Evolutionary conservation across 2,888 invertebrate species (phyloP).

Genomic region (Sphaeridia pumilis): DNA sequence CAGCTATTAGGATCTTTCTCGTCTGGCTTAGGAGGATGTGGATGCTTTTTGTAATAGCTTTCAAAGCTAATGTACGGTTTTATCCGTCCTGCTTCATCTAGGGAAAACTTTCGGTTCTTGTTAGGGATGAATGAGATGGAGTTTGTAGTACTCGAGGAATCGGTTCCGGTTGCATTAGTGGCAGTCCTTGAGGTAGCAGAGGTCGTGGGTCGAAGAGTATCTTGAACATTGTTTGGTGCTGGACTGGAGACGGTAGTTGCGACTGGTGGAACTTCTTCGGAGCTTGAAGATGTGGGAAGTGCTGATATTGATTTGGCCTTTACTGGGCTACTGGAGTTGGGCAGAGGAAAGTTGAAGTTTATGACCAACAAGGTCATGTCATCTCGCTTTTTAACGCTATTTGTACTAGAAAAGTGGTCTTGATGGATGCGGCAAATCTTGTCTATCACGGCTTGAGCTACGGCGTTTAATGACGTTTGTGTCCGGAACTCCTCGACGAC

Average conservation of each 20-base stretch:
- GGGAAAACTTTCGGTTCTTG: slow-evolving; percentile 37
- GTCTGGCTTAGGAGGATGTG: too few species aligned
- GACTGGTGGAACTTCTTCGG: too few species aligned
- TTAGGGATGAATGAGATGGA: too few species aligned
- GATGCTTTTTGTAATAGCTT: slow-evolving; percentile 61
- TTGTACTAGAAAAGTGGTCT: slow-evolving; percentile 35
- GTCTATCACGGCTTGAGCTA: slow-evolving; percentile 55
- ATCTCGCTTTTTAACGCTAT: slow-evolving; percentile 51
- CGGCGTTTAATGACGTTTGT: slow-evolving; percentile 66
- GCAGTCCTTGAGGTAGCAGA: slow-evolving; percentile 19
- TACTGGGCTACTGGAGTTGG: slow-evolving; percentile 46
- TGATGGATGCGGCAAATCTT: slow-evolving; percentile 39
- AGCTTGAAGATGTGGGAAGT: too few species aligned
- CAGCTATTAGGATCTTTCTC: too few species aligned
- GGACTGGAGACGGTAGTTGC: slow-evolving; percentile 11
- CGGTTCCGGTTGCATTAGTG: slow-evolving; percentile 25
- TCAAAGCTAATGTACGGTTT: slow-evolving; percentile 74
- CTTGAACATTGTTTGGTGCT: slow-evolving; percentile 11
- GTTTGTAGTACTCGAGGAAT: too few species aligned
- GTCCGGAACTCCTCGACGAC: slow-evolving; percentile 69
- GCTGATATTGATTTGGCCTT: slow-evolving; percentile 14
- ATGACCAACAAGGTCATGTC: slow-evolving; percentile 75
- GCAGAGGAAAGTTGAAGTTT: slow-evolving; percentile 70
- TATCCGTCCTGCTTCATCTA: slow-evolving; percentile 57
- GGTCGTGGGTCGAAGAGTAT: slow-evolving; percentile 15